A percentile compares a stretch with the other conserved stretches of the same genome.
These are phyloP conservation scores for Volucella inflata DNA, from an alignment of 2,888 invertebrate species.

Conservation along the genomic window DNA sequence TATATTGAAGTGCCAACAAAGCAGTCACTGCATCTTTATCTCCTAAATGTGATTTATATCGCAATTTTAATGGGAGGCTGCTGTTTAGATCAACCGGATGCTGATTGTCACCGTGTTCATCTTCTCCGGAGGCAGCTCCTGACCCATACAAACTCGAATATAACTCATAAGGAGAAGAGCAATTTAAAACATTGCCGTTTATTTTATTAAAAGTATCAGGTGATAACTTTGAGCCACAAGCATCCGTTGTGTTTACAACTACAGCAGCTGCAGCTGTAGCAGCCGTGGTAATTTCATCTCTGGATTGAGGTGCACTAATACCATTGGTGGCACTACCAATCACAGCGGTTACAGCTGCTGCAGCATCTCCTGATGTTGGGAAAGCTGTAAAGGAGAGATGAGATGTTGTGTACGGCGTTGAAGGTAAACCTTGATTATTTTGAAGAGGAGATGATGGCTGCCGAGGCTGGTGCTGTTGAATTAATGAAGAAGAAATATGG, in stretches of 20 bases:
- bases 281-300: constrained; percentile 81
- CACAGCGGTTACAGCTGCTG: constrained; percentile 77
- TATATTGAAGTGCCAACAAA: constrained; percentile 91
- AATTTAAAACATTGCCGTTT: constrained; percentile 87
- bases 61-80: constrained; percentile 93
- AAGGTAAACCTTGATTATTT: constrained; percentile 33
- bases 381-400: constrained; percentile 76
- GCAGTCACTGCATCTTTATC: constrained; percentile 94
- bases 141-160: constrained; percentile 88
- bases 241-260: constrained; percentile 55
- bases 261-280: constrained; percentile 78
- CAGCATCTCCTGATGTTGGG: constrained; percentile 73
- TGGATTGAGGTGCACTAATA: constrained; percentile 29
- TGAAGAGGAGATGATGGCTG: constrained; percentile 29
- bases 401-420: constrained; percentile 64
- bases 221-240: constrained; percentile 1
- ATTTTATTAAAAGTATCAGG: constrained; percentile 43
- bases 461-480: constrained; percentile 18
- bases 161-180: constrained; percentile 91
- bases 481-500: constrained; percentile 36
- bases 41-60: constrained; percentile 95
- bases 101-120: constrained; percentile 83
- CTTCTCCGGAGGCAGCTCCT: constrained; percentile 85
- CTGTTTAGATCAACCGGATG: constrained; percentile 88
- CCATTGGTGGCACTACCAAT: constrained; percentile 67